Percentiles rank a stretch among this genome's conserved stretches.
phyloP scores from a whole-genome alignment of 1,140 invertebrate species.

The Bursaphelenchus mucronatus region DNA sequence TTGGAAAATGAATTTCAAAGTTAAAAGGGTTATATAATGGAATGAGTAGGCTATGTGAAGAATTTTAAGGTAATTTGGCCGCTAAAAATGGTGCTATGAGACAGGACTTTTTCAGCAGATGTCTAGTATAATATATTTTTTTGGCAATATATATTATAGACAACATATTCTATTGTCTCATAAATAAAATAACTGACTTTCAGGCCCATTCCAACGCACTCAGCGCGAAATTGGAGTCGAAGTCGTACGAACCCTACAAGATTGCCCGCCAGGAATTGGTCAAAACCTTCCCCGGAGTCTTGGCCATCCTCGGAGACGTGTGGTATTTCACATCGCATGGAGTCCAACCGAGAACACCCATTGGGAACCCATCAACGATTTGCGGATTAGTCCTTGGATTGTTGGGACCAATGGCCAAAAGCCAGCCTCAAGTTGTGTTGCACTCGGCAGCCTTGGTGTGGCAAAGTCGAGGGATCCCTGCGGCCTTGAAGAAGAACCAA shows the following conservation, averaged over 20 bases:
- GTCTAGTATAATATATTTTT: neutral
- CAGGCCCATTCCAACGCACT: slow-evolving; percentile 19
- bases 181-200: slow-evolving; percentile 6
- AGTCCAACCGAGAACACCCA: slow-evolving; percentile 52
- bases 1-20: no score
- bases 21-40: no score
- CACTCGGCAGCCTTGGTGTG: slow-evolving; percentile 81
- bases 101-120: slow-evolving; percentile 10
- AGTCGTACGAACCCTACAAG: slow-evolving; percentile 7
- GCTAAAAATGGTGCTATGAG: slow-evolving; percentile 1
- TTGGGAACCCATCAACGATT: slow-evolving; percentile 66
- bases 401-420: slow-evolving; percentile 78
- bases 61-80: no score
- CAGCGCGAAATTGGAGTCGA: slow-evolving; percentile 25
- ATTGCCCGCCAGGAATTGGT: slow-evolving; percentile 42
- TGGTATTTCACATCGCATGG: slow-evolving; percentile 37
- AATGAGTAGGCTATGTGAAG: no score
- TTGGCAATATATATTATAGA: no score
- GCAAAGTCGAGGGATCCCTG: slow-evolving; percentile 63
- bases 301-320: slow-evolving; percentile 43
- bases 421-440: slow-evolving; percentile 77
- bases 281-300: slow-evolving; percentile 37
- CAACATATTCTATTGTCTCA: neutral
- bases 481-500: slow-evolving; percentile 23
- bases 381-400: slow-evolving; percentile 73